A percentile compares a stretch with the other conserved stretches of the same genome.
These are phyloP conservation scores for Protophormia terraenovae DNA, from an alignment of 2,888 invertebrate species.

Conservation along the genomic window DNA sequence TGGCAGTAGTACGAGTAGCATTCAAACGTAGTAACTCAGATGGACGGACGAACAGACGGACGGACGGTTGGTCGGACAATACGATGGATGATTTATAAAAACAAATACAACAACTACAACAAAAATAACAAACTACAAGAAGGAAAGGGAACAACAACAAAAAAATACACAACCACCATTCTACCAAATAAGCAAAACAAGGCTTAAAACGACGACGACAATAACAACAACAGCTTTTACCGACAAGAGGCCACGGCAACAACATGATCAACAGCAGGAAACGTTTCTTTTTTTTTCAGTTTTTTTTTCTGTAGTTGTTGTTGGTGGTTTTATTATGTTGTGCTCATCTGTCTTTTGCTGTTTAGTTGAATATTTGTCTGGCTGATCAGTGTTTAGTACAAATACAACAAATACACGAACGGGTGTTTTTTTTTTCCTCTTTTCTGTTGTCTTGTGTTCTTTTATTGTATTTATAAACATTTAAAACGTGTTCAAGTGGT, in stretches of 20 bases:
- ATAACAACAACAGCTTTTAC: constrained; percentile 11
- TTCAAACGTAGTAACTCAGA: constrained; percentile 53
- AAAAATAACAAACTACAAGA: constrained; percentile 26
- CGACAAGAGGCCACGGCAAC: constrained; percentile 43
- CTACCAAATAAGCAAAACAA: constrained; percentile 54
- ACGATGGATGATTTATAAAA: constrained; percentile 52
- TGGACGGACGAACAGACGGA: constrained; percentile 28
- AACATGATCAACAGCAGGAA: constrained; percentile 61
- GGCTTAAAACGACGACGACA: constrained; percentile 50
- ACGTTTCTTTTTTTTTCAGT: constrained; percentile 43
- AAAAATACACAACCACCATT: constrained; percentile 8
- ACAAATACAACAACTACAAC: background rate
- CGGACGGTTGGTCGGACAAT: constrained; percentile 41
- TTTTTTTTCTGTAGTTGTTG: constrained; percentile 28
- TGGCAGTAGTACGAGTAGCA: constrained; percentile 43
- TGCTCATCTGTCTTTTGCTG: constrained; percentile 47
- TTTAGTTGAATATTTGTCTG: constrained; percentile 45
- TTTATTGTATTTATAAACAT: constrained; percentile 26
- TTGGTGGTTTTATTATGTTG: constrained; percentile 7
- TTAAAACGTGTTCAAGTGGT: constrained; percentile 58
- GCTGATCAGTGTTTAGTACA: constrained; percentile 11
- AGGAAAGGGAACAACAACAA: constrained; percentile 24
- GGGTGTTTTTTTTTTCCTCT: constrained; percentile 49
- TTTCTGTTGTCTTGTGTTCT: constrained; percentile 35
- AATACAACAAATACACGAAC: background rate